Evolutionary conservation across 2,113 vertebrate species (phyloP).

Genomic region (Spermophilus dauricus): DNA sequence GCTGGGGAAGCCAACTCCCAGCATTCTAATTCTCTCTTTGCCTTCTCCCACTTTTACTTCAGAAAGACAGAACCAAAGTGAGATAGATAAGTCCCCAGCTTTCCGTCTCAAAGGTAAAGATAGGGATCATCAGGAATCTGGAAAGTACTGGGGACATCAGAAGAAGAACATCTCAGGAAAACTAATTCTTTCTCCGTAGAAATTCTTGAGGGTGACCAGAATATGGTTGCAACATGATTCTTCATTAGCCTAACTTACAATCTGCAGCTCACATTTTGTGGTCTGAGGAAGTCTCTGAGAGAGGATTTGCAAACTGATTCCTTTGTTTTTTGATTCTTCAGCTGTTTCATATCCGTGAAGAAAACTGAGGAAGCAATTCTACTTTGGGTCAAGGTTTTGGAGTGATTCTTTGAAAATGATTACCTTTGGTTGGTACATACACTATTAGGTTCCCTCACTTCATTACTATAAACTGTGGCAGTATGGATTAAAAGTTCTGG

Average conservation of each 20-base stretch:
- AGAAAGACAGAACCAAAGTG: not conserved
- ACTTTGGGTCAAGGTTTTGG: not conserved
- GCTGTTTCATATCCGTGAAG: not conserved
- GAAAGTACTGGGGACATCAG: not conserved
- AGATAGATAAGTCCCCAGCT: not conserved
- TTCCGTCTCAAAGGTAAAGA: not conserved
- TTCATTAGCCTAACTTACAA: not conserved
- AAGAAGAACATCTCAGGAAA: not conserved
- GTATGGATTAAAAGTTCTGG: not conserved
- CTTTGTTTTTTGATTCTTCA: not conserved
- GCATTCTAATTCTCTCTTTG: not conserved
- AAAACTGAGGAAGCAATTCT: not conserved
- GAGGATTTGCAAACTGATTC: not conserved
- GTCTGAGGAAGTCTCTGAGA: not conserved
- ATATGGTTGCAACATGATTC: not conserved
- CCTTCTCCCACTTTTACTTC: not conserved
- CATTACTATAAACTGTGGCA: not conserved
- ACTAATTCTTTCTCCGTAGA: not conserved
- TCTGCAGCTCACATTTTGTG: not conserved
- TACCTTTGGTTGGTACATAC: not conserved
- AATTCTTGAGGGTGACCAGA: not conserved
- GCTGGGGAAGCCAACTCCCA: rapidly evolving
- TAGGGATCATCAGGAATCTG: rapidly evolving
- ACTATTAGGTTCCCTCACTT: not conserved
- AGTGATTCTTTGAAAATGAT: not conserved